Evolutionary conservation across 64 coral and sea anemone species (phyloP).

Genomic region (Porites lutea): DNA sequence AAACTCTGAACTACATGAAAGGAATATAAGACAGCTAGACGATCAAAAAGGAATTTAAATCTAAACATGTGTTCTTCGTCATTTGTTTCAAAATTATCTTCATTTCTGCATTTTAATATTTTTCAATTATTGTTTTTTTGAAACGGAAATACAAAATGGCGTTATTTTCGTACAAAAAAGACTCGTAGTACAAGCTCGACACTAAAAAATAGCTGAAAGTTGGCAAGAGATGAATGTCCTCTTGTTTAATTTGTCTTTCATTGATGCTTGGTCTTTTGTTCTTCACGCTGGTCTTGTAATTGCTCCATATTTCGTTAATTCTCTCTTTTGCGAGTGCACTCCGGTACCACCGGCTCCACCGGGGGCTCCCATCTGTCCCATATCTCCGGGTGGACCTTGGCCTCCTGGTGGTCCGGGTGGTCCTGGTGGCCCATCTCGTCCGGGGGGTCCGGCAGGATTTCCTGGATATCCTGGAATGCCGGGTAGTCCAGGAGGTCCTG

Average conservation of each 20-base stretch:
- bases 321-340: conserved; percentile 27
- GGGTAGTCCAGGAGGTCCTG: conserved; percentile 81
- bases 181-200: background rate
- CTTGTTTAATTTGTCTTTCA: background rate
- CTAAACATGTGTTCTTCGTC: too few relatives aligned
- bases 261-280: background rate
- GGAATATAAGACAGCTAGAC: too few relatives aligned
- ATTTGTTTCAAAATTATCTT: too few relatives aligned
- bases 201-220: background rate
- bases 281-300: conserved; percentile 1
- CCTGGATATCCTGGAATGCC: conserved; percentile 87
- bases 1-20: too few relatives aligned
- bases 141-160: conserved; percentile 1
- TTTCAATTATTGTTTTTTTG: background rate
- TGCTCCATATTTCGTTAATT: conserved; percentile 28
- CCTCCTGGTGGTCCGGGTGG: conserved; percentile 81
- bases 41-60: too few relatives aligned
- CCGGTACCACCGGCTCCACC: conserved; percentile 61
- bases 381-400: conserved; percentile 85
- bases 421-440: conserved; percentile 80
- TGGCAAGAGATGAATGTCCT: too few relatives aligned
- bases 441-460: conserved; percentile 80
- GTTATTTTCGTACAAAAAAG: background rate
- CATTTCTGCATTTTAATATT: too few relatives aligned
- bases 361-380: conserved; percentile 68